Evolutionary conservation across 2,888 invertebrate genomes (phyloP), one percentile per base, ranked within the genome.

Genomic region (Ichneumoninae sp.): DNA sequence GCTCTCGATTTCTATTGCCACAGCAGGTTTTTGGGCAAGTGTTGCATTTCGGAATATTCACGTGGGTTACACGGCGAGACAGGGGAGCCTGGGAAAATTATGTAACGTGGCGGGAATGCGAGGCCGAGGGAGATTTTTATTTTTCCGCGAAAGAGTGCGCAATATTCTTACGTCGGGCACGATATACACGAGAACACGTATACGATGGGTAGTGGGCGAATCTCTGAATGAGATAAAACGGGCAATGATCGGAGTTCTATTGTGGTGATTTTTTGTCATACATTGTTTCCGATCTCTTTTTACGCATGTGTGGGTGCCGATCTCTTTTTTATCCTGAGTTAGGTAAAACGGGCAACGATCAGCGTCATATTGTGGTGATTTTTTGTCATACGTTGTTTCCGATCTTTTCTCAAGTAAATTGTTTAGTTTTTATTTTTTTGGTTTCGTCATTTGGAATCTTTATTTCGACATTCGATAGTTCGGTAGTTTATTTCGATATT

Each of bases 41-140:
- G 90, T 91, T 89, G 89, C 90, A 87, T 90, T 91, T 90, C 87
- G 87, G 87, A 89, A 88, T 87, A 87, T 89, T 89, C 88, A 72
- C 69, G 82, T 44, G 19, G 79, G 76, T 75, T 47, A 16, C 4
- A 72, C 33, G 65, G 1, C n/a, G 65, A 22, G 10, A 22, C 13
- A 30, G 54, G n/a, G 50, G 33, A 60, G 36, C 86, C 84, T 88
- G 90, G 89, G 89, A 88, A 91, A 91, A 91, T 92, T 91, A 91
- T 91, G 90, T 89, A 91, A 70, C 70, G 78, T 13, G 52, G 54
- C 30, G 60, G 16, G 44, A 36, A 60, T 8, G 30, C n/a, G n/a
- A 10, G 16, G 47, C 30, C 22, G 16, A n/a, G 44, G 36, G 26
- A 30, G 57, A n/a, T 8, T 13, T 50, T 30, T 50, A 50, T 47